A percentile compares a stretch with the other conserved stretches of the same genome.
Conservation (phyloP, 2,113 vertebrate species). For the Felis chaus region DNA sequence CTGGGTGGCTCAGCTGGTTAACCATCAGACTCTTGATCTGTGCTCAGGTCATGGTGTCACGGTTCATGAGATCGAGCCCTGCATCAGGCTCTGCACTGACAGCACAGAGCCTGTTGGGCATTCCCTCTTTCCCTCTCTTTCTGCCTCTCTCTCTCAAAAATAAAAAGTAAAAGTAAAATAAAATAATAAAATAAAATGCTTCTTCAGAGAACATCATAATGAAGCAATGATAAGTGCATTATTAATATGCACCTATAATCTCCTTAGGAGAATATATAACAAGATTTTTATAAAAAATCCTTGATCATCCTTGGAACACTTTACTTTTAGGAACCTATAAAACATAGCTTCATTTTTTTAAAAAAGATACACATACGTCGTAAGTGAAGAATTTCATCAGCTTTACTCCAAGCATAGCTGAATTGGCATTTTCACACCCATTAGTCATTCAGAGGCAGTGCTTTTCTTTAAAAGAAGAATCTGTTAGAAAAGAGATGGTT, state of each 20-base stretch:
- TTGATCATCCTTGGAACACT: neutral
- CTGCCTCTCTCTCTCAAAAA: no score
- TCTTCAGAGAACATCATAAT: neutral
- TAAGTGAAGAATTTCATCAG: neutral
- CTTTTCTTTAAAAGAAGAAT: neutral
- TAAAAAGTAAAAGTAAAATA: no score
- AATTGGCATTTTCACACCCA: neutral
- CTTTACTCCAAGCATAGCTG: neutral
- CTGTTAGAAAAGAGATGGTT: neutral
- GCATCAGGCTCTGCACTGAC: no score
- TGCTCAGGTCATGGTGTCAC: no score
- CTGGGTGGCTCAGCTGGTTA: no score
- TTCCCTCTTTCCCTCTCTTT: no score
- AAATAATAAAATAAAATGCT: neutral
- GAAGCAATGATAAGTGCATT: neutral
- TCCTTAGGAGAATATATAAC: neutral
- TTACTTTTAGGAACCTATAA: neutral
- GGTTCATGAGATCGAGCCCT: no score
- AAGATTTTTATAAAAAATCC: neutral
- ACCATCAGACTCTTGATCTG: no score
- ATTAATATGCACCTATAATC: neutral
- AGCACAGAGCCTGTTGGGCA: no score
- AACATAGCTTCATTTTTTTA: neutral
- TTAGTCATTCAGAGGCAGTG: neutral
- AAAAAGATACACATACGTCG: neutral